Evolutionary conservation across 1,140 invertebrate species (phyloP), one percentile per base, ranked within the genome.

Genomic region (Pseudomyrmex cubaensis): DNA sequence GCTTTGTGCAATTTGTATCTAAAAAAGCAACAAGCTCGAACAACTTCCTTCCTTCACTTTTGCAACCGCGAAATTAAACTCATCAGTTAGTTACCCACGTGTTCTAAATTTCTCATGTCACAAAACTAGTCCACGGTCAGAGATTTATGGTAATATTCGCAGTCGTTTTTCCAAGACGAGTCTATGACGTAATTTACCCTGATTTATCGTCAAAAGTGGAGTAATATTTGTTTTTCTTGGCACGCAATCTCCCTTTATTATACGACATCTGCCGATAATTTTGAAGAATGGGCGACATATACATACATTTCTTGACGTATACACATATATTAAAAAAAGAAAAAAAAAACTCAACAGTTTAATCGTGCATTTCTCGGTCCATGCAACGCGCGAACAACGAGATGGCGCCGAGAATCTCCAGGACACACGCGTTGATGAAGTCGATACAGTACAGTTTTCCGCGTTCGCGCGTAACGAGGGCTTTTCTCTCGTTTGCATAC

Each of bases 271-370:
- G 50, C 25, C 5, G 8, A n/a, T 20, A 44, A 56, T 9, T 46
- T 67, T 9, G 62, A 77, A 67, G 44, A 66, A 15, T 54, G 13
- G 50, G 61, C 46, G 12, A 4, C 44, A 46, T 67, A 4, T 20
- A 17, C 13, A 13, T 13, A 15, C 22, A 17, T 62, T 12, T 20
- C 20, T 59, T 48, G 46, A 20, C 52, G 46, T 54, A 22, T 35
- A 54, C 62, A 25, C 46, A 35, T 48, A 56, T 46, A 57, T 22
- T 25, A 56, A 3, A 7, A 15, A 13, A 57, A n/a, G 50, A 35
- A 7, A 7, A 17, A 13, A 57, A n/a, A 56, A 35, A 80, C 87
- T 90, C 89, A 85, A 85, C 88, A 89, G 89, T 89, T 90, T 89
- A 87, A 90, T 90, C 85, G 87, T 46, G 85, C 83, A 63, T 85